These are phyloP conservation scores for Jordanella pulchra DNA, from an alignment of 2,797 vertebrate species.

Conservation along the genomic window DNA sequence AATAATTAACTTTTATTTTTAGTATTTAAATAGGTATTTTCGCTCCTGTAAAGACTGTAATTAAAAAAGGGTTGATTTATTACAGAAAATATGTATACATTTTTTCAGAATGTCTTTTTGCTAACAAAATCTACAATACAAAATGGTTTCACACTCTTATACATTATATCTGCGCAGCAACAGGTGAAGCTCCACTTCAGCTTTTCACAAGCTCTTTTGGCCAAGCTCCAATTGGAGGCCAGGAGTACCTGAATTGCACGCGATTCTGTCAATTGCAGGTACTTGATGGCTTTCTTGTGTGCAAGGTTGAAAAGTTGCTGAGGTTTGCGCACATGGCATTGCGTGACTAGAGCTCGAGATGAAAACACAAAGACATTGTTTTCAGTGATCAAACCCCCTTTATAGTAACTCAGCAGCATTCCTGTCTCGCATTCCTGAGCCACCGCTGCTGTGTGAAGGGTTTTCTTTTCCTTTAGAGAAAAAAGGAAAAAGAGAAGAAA, in stretches of 20 bases:
- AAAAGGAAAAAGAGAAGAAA: conserved; percentile 30
- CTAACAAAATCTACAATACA: neutral
- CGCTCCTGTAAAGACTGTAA: no score
- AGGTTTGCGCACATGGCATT: conserved; percentile 73
- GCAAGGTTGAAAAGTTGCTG: conserved; percentile 67
- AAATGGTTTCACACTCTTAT: neutral
- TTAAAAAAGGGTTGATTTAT: no score
- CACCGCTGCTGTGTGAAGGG: conserved; percentile 72
- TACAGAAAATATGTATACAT: no score
- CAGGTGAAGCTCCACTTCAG: conserved; percentile 57
- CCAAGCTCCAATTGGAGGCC: conserved; percentile 67
- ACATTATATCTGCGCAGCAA: neutral
- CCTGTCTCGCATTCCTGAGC: conserved; percentile 86
- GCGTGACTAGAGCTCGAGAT: conserved; percentile 80
- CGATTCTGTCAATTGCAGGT: conserved; percentile 81
- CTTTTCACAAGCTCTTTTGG: conserved; percentile 68
- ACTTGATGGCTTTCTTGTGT: conserved; percentile 76
- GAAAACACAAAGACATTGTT: conserved; percentile 85
- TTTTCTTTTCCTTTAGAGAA: conserved; percentile 52
- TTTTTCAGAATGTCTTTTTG: neutral
- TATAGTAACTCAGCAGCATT: conserved; percentile 84
- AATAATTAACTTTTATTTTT: no score
- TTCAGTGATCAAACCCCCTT: conserved; percentile 81
- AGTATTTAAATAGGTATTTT: no score
- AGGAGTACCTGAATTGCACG: conserved; percentile 81